Conservation (phyloP, 2,888 invertebrate genomes). For the Calliopum simillimum region DNA sequence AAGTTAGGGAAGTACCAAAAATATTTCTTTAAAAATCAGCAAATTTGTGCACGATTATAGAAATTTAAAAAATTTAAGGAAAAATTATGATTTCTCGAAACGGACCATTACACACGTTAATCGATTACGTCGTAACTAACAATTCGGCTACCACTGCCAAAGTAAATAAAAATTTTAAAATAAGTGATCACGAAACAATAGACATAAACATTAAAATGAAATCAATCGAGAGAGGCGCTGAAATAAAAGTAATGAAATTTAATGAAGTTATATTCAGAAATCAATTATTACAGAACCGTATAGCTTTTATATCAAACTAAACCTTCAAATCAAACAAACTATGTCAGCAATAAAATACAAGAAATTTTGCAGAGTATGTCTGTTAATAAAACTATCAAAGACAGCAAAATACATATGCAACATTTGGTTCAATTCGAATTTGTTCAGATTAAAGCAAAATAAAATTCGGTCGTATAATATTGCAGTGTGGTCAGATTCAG, state of each 20-base stretch:
- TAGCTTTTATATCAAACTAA: not conserved
- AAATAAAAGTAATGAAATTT: constrained; percentile 3
- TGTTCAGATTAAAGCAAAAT: not conserved
- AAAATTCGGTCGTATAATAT: not conserved
- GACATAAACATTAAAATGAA: not conserved
- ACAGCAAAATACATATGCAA: constrained; percentile 3
- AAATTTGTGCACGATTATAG: too few relatives aligned
- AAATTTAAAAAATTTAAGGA: too few relatives aligned
- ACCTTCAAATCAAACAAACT: constrained; percentile 4
- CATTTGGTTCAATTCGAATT: not conserved
- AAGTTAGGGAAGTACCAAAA: too few relatives aligned
- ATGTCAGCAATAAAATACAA: not conserved
- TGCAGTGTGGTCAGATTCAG: not conserved
- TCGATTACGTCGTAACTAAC: constrained; percentile 2
- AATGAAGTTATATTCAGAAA: constrained; percentile 8
- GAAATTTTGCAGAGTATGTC: not conserved
- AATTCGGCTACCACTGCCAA: not conserved
- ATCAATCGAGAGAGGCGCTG: not conserved
- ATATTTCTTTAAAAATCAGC: too few relatives aligned
- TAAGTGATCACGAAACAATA: constrained; percentile 8
- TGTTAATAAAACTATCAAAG: not conserved
- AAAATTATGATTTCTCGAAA: too few relatives aligned
- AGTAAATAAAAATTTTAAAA: constrained; percentile 7
- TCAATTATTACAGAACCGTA: not conserved
- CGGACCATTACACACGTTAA: too few relatives aligned